Base-by-base conservation (phyloP, 2,797 vertebrate species). In the Acrossocheilus fasciatus region DNA sequence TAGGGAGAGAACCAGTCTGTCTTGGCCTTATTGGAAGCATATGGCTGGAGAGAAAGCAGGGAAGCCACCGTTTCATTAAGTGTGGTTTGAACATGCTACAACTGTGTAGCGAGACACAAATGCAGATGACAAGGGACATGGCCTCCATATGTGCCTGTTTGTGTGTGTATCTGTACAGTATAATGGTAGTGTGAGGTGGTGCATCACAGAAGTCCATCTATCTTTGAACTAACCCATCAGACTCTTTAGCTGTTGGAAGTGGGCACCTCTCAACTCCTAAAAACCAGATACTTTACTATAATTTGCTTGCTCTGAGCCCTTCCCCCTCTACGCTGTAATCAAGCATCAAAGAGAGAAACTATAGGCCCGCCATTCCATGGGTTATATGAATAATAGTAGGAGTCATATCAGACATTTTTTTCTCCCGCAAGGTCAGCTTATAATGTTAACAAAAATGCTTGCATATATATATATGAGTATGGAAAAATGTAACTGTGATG, bases 51-150 rank as follows among this genome's bases (percentile, higher is more conserved):
- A 80, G 91, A 94, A 93, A 94, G 88, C 91, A 95, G 94, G 90
- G 92, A 94, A 94, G 94, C 94, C 94, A 93, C 93, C 92, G 91
- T 94, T 95, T 94, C 92, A 95, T 94, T 93, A 95, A 92, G 93
- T 92, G 87, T 89, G 93, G 90, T 95, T 94, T 94, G 90, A 95
- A 95, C 92, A 93, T 91, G 91, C 93, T 94, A 95, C 89, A 93
- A 93, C 86, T 91, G 91, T 92, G 93, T 92, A 90, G 94, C 93
- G 92, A 94, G 95, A 85, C 90, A 93, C 93, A 90, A 89, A 92
- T 89, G 88, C 90, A 84, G 82, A 93, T 93, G 94, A 92, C 89
- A 93, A 73, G 87, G 90, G 87, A 85, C 47, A 80, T 90, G 90
- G 64, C 54, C 23, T 2, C 59, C 43, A 64, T 82, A 92, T 92